Base-by-base conservation (phyloP, 2,888 invertebrate species). In the Platerodrilus igneus region DNA sequence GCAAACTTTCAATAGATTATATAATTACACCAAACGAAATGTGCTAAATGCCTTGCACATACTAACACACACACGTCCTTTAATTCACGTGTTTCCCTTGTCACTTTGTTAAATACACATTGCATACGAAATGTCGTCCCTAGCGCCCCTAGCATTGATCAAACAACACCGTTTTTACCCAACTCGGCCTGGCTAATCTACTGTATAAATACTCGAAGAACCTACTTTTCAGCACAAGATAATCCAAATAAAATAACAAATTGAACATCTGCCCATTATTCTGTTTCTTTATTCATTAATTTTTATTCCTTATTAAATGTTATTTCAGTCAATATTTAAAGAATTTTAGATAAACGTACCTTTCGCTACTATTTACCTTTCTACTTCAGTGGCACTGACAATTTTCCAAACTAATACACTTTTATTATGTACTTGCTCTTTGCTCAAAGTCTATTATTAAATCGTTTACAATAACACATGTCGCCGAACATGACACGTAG, bases 201-300 rank as follows among this genome's bases (percentile, higher is more conserved):
- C 60, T 64, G 58, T 59, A 60, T 64, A 66, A 67, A 67, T 64
- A 67, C 65, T 66, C 59, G 53, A 59, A 50, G 52, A 55, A 55
- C 51, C 56, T 52, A 57, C 55, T 56, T 55, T 57, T 52, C 50
- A 39, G 47, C 47, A 48, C 51, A 58, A 57, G 59, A 58, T 58
- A 53, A 59, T 57, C 55, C 58, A 59, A 59, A 59, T 54, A 59
- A 52, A 57, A 57, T 55, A 56, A 56, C 52, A 54, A 44, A 47
- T 46, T 48, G 43, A 45, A 52, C 58, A 57, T 57, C 58, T 57
- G 56, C 48, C 53, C 50, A 46, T 55, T 55, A 56, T 56, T 52
- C 39, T 53, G 51, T 55, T 56, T 51, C 54, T 52, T 56, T 56
- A 54, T 54, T 55, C 55, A 54, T 56, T 50, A 54, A 42, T 43